A percentile compares a stretch with the other conserved stretches of the same genome.
Evolutionary conservation across 2,888 invertebrate genomes (phyloP).

Genomic region (Trachelus tabidus): DNA sequence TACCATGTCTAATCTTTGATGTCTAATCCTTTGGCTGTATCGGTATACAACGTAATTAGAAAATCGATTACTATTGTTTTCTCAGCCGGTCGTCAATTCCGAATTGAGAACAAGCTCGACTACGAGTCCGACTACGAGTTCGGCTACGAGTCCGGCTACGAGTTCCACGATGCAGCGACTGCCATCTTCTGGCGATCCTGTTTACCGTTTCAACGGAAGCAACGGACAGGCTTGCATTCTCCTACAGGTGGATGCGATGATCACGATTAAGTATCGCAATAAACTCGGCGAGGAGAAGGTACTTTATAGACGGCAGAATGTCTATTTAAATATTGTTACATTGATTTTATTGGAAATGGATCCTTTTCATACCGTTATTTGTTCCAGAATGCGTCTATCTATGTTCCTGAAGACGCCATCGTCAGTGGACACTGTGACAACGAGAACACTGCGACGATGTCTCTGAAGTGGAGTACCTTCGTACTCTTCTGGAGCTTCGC

Average conservation of each 20-base stretch:
- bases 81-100: conserved; percentile 40
- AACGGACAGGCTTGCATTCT: conserved; percentile 84
- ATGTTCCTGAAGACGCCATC: conserved; percentile 79
- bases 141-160: conserved; percentile 54
- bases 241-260: conserved; percentile 80
- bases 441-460: conserved; percentile 78
- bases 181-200: conserved; percentile 58
- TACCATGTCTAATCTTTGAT: neutral
- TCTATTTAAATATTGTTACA: neutral
- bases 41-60: neutral
- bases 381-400: conserved; percentile 77
- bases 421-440: conserved; percentile 81
- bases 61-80: conserved; percentile 8
- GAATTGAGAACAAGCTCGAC: conserved; percentile 60
- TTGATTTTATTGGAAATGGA: neutral
- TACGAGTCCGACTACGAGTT: conserved; percentile 46
- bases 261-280: conserved; percentile 76
- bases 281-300: conserved; percentile 73
- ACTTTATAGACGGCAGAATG: neutral
- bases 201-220: conserved; percentile 77
- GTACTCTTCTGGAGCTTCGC: conserved; percentile 80
- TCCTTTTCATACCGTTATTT: conserved; percentile 13
- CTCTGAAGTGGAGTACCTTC: conserved; percentile 81
- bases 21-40: neutral
- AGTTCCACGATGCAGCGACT: conserved; percentile 64